A percentile compares a stretch with the other conserved stretches of the same genome.
Evolutionary conservation across 2,888 invertebrate genomes (phyloP).

Genomic region (Athrips mouffetella): DNA sequence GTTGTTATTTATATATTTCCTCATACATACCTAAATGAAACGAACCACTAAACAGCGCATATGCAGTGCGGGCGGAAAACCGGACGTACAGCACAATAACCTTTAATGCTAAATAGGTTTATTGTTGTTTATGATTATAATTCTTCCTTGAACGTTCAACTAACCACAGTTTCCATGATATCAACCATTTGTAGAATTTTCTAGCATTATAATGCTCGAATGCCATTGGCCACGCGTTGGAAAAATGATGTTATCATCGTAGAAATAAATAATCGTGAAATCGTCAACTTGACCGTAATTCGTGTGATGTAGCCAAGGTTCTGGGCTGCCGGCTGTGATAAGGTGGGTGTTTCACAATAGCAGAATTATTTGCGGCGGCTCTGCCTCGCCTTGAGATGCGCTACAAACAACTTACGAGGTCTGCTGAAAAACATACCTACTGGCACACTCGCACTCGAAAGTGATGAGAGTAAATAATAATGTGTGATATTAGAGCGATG

Average conservation of each 20-base stretch:
- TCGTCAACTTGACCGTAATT: conserved; percentile 78
- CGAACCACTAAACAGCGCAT: neutral
- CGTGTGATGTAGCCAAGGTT: conserved; percentile 72
- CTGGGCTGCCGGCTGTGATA: conserved; percentile 47
- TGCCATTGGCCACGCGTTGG: neutral
- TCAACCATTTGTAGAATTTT: too few species aligned
- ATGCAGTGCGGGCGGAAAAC: neutral
- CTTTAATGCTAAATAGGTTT: neutral
- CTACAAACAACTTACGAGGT: conserved; percentile 68
- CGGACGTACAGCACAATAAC: neutral
- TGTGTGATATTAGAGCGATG: too few species aligned
- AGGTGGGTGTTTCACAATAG: conserved; percentile 73
- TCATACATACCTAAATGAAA: conserved; percentile 1
- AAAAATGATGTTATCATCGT: conserved; percentile 51
- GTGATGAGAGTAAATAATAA: too few species aligned
- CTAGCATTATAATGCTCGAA: neutral
- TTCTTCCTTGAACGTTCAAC: neutral
- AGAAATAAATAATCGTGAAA: conserved; percentile 65
- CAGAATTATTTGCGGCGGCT: conserved; percentile 77
- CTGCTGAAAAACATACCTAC: conserved; percentile 50
- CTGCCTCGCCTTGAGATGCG: conserved; percentile 70
- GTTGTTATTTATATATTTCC: neutral
- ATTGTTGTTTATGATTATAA: neutral
- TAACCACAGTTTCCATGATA: conserved; percentile 1
- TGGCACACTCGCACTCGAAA: conserved; percentile 54